A percentile compares a stretch with the other conserved stretches of the same genome.
Conservation (phyloP, 2,888 invertebrate species). For the Prostheceraeus crozeri region DNA sequence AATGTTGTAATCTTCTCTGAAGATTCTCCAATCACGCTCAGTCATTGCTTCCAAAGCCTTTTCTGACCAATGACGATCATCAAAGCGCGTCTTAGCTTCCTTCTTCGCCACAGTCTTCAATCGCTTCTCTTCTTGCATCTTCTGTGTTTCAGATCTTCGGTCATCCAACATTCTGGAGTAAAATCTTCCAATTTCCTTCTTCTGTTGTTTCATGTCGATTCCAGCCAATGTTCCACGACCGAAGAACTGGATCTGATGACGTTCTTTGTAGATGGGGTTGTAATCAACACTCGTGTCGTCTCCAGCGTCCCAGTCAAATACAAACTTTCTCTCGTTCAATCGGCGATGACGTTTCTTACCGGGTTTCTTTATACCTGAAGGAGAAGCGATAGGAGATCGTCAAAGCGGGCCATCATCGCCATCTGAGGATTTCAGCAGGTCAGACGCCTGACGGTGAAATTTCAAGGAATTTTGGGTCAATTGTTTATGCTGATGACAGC, state of each 20-base stretch:
- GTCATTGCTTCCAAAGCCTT: conserved; percentile 89
- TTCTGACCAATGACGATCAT: conserved; percentile 97
- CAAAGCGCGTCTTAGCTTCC: conserved; percentile 97
- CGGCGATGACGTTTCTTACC: conserved; percentile 82
- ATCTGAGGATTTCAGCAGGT: too few species aligned
- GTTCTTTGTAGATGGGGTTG: conserved; percentile 87
- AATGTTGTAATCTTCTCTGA: conserved; percentile 96
- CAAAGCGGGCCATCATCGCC: too few species aligned
- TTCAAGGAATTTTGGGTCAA: too few species aligned
- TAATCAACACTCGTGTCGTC: conserved; percentile 98
- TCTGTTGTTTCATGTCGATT: conserved; percentile 79
- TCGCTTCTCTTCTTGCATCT: conserved; percentile 78
- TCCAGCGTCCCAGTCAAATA: conserved; percentile 98
- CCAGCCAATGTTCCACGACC: conserved; percentile 95
- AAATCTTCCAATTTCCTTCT: conserved; percentile 84
- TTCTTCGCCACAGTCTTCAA: conserved; percentile 83
- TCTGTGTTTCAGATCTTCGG: conserved; percentile 86
- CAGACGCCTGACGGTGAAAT: too few species aligned
- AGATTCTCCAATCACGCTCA: conserved; percentile 98
- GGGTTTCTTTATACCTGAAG: too few species aligned
- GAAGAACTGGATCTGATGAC: conserved; percentile 80
- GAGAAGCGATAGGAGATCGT: too few species aligned
- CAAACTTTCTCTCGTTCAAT: conserved; percentile 94
- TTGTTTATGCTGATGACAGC: too few species aligned
- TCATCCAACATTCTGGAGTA: conserved; percentile 90